A percentile compares a stretch with the other conserved stretches of the same genome.
phyloP scores from a whole-genome alignment of 2,113 vertebrate genomes.

The Sialia sialis region DNA sequence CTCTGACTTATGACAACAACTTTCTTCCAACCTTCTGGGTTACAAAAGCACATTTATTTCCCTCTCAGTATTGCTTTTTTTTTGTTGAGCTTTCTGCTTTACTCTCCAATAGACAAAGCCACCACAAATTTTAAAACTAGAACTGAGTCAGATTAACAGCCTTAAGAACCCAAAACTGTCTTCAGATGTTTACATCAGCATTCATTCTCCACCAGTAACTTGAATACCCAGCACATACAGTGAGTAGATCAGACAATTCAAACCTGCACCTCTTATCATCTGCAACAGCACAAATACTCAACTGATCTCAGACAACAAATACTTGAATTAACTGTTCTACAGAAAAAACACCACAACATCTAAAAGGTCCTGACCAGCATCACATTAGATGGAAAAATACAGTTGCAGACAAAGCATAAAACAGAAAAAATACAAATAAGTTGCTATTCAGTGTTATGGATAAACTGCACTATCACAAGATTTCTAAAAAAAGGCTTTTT shows the following conservation, averaged over 20 bases:
- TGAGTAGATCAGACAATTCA: not conserved
- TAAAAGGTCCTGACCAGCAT: not conserved
- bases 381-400: not conserved
- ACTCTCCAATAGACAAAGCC: not conserved
- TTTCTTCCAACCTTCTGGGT: not conserved
- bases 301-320: not conserved
- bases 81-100: not conserved
- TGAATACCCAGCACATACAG: not conserved
- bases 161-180: not conserved
- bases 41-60: not conserved
- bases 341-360: not conserved
- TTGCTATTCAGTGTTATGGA: not conserved
- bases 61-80: not conserved
- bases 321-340: not conserved
- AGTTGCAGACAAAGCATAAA: not conserved
- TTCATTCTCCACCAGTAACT: not conserved
- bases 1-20: not conserved
- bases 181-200: not conserved
- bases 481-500: not conserved
- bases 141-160: not conserved
- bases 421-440: not conserved
- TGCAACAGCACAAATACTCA: not conserved
- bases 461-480: not conserved
- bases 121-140: not conserved
- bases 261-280: not conserved